These are phyloP conservation scores for Bombyx huttoni DNA, from an alignment of 2,888 invertebrate genomes.

Conservation along the genomic window DNA sequence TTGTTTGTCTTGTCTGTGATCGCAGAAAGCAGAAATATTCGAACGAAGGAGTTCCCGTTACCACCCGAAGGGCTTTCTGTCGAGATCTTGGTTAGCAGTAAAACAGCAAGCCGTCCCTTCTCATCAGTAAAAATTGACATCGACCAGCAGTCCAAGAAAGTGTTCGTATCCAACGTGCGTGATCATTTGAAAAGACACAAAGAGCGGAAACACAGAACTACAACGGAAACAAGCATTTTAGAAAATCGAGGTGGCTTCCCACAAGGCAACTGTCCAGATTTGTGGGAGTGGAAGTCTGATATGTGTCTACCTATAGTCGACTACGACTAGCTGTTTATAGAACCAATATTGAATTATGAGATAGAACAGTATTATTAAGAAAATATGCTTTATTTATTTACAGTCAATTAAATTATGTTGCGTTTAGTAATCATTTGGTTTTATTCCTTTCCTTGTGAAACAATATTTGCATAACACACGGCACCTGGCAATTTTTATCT, in stretches of 20 bases:
- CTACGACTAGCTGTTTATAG: too few species aligned
- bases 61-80: slow-evolving; percentile 14
- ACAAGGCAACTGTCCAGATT: not conserved
- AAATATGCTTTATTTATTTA: too few species aligned
- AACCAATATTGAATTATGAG: too few species aligned
- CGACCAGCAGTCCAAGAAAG: slow-evolving; percentile 7
- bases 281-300: not conserved
- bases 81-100: slow-evolving; percentile 14
- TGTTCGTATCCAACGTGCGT: slow-evolving; percentile 1
- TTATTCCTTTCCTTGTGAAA: too few species aligned
- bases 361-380: too few species aligned
- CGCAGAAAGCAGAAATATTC: slow-evolving; percentile 13
- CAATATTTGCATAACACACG: too few species aligned
- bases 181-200: not conserved
- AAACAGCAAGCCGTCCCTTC: slow-evolving; percentile 6
- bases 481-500: too few species aligned
- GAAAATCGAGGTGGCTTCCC: not conserved
- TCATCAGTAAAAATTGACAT: slow-evolving; percentile 11
- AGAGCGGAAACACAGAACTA: not conserved
- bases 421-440: too few species aligned
- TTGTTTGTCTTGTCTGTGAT: slow-evolving; percentile 11
- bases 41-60: slow-evolving; percentile 8
- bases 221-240: not conserved
- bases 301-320: too few species aligned
- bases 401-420: too few species aligned